Evolutionary conservation across 2,797 vertebrate species (phyloP).

Genomic region (Dermochelys coriacea): DNA sequence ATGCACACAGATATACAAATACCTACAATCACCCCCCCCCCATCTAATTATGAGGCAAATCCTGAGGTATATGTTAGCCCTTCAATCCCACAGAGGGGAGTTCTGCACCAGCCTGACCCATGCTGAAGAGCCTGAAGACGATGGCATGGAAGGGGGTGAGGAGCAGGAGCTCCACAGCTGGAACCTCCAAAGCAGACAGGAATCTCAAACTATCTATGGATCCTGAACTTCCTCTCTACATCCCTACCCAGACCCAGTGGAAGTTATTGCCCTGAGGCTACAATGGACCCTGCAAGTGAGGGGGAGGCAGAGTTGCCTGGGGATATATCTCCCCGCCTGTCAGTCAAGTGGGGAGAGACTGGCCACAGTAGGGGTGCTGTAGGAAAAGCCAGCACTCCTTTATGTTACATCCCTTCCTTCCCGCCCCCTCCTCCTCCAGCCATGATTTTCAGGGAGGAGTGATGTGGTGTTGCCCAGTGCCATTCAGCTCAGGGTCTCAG

Average conservation of each 20-base stretch:
- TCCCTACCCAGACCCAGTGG: background rate
- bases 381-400: background rate
- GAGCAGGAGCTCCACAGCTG: background rate
- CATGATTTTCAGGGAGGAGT: background rate
- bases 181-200: background rate
- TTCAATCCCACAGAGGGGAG: background rate
- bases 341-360: background rate
- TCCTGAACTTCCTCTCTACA: background rate
- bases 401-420: background rate
- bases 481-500: background rate
- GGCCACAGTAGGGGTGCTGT: background rate
- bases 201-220: background rate
- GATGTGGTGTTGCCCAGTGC: fast-evolving
- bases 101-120: background rate
- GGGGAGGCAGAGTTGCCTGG: background rate
- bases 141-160: background rate
- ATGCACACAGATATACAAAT: too few species aligned
- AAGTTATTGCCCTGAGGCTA: background rate
- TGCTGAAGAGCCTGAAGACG: too few species aligned
- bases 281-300: background rate
- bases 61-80: background rate
- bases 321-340: background rate
- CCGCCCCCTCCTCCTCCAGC: background rate
- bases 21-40: background rate
- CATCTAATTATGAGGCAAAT: background rate